phyloP scores from a whole-genome alignment of 2,888 invertebrate genomes.

The Tinea trinotella region DNA sequence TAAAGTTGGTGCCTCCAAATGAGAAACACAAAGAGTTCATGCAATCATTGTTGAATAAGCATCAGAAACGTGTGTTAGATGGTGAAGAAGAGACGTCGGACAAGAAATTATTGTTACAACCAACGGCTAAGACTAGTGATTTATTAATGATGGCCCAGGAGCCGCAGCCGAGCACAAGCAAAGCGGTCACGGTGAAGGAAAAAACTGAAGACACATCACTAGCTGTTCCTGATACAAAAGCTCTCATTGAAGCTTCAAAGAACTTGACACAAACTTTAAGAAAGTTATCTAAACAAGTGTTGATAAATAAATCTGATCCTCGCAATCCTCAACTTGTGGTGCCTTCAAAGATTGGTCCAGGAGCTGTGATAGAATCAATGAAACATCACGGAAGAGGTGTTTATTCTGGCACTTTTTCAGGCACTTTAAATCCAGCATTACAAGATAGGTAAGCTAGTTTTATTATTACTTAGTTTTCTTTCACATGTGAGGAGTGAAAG shows the following conservation, averaged over 20 bases:
- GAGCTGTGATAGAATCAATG: slow-evolving; percentile 92
- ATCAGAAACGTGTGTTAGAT: slow-evolving; percentile 60
- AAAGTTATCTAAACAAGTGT: slow-evolving; percentile 90
- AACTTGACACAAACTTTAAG: slow-evolving; percentile 93
- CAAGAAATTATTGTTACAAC: slow-evolving; percentile 49
- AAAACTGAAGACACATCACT: slow-evolving; percentile 45
- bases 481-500: too few species aligned
- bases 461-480: not conserved
- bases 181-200: slow-evolving; percentile 36
- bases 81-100: slow-evolving; percentile 46
- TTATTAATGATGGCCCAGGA: slow-evolving; percentile 21
- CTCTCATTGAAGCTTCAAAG: slow-evolving; percentile 90
- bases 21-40: slow-evolving; percentile 67
- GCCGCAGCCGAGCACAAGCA: slow-evolving; percentile 20
- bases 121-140: slow-evolving; percentile 27
- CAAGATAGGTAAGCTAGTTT: slow-evolving; percentile 79
- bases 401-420: slow-evolving; percentile 96
- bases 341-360: slow-evolving; percentile 58
- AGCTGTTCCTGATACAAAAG: slow-evolving; percentile 76
- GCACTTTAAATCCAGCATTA: slow-evolving; percentile 92
- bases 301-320: slow-evolving; percentile 77
- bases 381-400: slow-evolving; percentile 95
- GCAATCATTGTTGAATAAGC: slow-evolving; percentile 67
- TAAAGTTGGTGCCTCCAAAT: slow-evolving; percentile 62
- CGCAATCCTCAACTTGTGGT: slow-evolving; percentile 62